phyloP scores from a whole-genome alignment of 2,888 invertebrate species.

The Flabesymbios commensalis region DNA sequence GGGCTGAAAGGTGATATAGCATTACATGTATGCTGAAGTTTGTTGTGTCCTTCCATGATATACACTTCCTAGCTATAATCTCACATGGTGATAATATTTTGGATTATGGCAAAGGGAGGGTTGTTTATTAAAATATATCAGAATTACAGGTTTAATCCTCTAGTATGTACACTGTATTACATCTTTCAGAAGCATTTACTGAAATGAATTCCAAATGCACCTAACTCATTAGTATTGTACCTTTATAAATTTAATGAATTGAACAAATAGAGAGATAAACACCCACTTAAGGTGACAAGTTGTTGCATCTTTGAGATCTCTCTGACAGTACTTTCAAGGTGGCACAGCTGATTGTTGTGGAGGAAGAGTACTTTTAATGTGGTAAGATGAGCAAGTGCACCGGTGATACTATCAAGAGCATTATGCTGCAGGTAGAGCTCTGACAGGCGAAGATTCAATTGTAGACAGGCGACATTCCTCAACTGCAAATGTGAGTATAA shows the following conservation, averaged over 20 bases:
- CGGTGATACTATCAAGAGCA: conserved; percentile 6
- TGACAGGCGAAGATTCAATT: conserved; percentile 6
- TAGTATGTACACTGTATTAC: no score
- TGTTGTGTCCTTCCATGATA: no score
- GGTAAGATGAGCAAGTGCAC: conserved; percentile 14
- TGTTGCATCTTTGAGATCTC: conserved; percentile 18
- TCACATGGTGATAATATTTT: no score
- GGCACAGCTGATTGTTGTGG: conserved; percentile 18
- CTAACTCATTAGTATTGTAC: no score
- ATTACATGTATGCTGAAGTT: background rate
- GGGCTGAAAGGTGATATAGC: background rate
- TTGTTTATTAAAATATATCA: no score
- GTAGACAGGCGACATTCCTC: conserved; percentile 7
- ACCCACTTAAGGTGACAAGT: conserved; percentile 17
- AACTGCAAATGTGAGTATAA: conserved; percentile 14
- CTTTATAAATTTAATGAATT: background rate
- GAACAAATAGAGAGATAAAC: background rate
- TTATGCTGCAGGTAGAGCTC: conserved; percentile 19
- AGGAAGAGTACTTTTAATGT: conserved; percentile 12
- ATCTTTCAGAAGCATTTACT: no score
- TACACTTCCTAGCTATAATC: no score
- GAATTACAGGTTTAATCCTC: no score
- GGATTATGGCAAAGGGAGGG: no score
- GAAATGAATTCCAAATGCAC: no score
- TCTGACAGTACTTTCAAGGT: conserved; percentile 11